Evolutionary conservation across 2,888 invertebrate genomes (phyloP), one percentile per base, ranked within the genome.

Genomic region (Chalcis sispes): DNA sequence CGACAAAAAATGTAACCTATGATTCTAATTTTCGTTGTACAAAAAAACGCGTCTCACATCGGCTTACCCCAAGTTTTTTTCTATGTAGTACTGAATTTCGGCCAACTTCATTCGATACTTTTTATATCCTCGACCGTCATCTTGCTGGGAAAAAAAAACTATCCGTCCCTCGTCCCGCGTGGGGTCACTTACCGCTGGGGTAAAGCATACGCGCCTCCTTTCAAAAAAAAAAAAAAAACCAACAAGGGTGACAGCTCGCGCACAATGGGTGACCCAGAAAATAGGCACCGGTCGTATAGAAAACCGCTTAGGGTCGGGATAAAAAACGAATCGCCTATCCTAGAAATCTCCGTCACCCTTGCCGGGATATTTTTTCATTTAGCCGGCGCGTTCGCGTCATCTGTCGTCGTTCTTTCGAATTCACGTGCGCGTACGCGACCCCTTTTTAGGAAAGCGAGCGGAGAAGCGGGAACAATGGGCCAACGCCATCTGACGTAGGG

Each of bases 401-500:
- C 83, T 82, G 72, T 40, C 79, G 74, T 67, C 75, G 77, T 71
- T 77, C 72, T 70, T 77, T 82, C 72, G 80, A 79, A 81, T 80
- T 79, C 61, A 10, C 74, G 73, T 72, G 36, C 48, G n/a, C 58
- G 25, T 25, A 59, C 58, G 73, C 32, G 59, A 71, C 54, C 72
- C 78, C 79, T 80, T 80, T 80, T 62, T 59, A 10, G 1, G 20
- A 20, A 18, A 50, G 40, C 42, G 48, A 58, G 2, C 5, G 52
- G 23, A 18, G 7, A 42, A 42, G 42, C n/a, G 29, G 77, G 81
- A 83, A 83, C 13, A 8, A 27, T 23, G 23, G 20, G 1, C 66
- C 76, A 76, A 78, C 81, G 82, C 80, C 84, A 85, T 80, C 84
- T 80, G 29, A 13, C 79, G 66, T 8, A 48, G 77, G 79, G 78